Conservation (phyloP, 2,113 vertebrate species). For the Eublepharis macularius region DNA sequence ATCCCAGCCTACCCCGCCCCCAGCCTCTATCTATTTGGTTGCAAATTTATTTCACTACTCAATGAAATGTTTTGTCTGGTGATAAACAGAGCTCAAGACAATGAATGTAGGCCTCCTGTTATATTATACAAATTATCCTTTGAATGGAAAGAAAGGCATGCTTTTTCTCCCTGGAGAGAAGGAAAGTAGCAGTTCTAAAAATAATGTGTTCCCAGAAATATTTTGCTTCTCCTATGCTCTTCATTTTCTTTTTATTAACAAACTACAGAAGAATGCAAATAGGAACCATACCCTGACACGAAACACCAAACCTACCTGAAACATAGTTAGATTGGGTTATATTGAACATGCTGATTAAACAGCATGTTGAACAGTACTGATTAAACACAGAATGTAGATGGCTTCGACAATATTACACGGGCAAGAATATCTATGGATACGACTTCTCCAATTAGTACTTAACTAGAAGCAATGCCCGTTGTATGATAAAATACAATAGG, state of each 20-base stretch:
- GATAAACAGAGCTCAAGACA: constrained; percentile 44
- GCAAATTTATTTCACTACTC: constrained; percentile 22
- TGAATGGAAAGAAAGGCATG: constrained; percentile 51
- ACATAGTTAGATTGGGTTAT: neutral
- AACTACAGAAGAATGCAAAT: constrained; percentile 35
- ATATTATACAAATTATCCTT: constrained; percentile 54
- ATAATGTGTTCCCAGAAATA: constrained; percentile 57
- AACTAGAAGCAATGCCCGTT: too few species aligned
- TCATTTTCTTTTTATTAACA: constrained; percentile 51
- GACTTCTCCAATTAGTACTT: neutral
- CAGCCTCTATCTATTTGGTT: neutral
- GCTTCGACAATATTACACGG: neutral
- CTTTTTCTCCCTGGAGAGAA: constrained; percentile 41
- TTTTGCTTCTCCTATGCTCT: constrained; percentile 44
- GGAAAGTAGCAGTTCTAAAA: constrained; percentile 53
- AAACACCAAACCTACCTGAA: neutral
- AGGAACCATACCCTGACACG: neutral
- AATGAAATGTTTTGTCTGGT: constrained; percentile 18
- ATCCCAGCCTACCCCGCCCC: neutral
- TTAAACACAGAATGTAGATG: neutral
- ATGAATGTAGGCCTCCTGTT: constrained; percentile 55
- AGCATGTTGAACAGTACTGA: too few species aligned
- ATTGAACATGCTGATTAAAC: neutral
- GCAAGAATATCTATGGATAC: neutral
- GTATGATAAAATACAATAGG: too few species aligned